phyloP scores from a whole-genome alignment of 2,113 vertebrate genomes.

The Psephotus haematonotus region DNA sequence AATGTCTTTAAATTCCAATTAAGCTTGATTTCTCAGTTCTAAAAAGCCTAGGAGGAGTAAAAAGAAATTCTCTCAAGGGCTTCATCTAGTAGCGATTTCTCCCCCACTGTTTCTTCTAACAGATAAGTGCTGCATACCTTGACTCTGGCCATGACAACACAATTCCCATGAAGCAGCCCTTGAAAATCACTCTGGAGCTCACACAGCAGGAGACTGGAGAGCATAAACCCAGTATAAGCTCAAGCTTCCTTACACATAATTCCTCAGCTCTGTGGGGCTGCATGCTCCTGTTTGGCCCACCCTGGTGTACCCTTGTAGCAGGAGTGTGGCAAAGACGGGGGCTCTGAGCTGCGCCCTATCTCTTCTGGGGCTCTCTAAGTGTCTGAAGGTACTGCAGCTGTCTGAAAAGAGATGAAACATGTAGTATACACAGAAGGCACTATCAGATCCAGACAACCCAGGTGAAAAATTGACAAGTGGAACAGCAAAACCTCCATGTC shows the following conservation, averaged over 20 bases:
- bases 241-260: not conserved
- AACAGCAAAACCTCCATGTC: accelerated
- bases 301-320: not conserved
- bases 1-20: conserved; percentile 44
- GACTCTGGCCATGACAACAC: conserved; percentile 61
- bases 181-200: conserved; percentile 17
- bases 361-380: not conserved
- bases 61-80: conserved; percentile 28
- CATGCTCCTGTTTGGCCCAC: not conserved
- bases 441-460: not conserved
- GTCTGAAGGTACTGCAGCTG: not conserved
- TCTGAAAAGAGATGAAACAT: not conserved
- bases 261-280: not conserved
- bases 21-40: conserved; percentile 25
- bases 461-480: not conserved
- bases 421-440: not conserved
- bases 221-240: not conserved
- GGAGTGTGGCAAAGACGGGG: not conserved
- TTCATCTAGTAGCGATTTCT: conserved; percentile 29
- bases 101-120: conserved; percentile 1
- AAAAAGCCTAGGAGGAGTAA: not conserved
- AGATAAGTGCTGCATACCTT: conserved; percentile 54
- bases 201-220: conserved; percentile 25
- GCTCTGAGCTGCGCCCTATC: not conserved
- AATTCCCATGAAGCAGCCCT: conserved; percentile 39